These are phyloP conservation scores for Papilio demoleus DNA, from an alignment of 2,888 invertebrate genomes.

Conservation along the genomic window DNA sequence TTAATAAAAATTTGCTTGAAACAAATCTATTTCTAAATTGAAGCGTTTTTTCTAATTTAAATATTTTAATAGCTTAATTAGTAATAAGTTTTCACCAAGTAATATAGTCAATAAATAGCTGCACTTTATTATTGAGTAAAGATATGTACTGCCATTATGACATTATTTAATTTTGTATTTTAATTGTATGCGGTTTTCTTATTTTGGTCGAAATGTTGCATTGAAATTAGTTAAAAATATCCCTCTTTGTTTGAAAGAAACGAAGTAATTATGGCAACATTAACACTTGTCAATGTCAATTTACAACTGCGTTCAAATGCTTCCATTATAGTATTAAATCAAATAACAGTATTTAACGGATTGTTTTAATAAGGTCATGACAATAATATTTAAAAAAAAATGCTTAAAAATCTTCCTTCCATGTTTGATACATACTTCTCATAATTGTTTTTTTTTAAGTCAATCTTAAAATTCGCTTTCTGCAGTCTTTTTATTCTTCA, in stretches of 20 bases:
- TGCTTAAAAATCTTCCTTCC: neutral
- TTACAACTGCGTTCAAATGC: neutral
- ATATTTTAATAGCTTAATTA: constrained; percentile 24
- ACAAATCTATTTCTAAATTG: neutral
- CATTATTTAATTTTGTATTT: neutral
- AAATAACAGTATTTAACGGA: neutral
- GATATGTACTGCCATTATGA: neutral
- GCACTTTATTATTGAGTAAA: constrained; percentile 23
- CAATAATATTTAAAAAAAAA: neutral
- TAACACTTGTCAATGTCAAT: neutral
- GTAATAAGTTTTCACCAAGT: constrained; percentile 19
- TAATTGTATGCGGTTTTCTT: neutral
- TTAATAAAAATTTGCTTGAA: neutral
- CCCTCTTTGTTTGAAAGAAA: neutral
- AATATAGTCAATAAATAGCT: constrained; percentile 44
- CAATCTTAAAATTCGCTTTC: neutral
- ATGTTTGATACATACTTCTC: neutral
- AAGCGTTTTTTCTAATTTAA: neutral
- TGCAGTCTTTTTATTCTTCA: neutral
- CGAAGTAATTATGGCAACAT: constrained; percentile 2
- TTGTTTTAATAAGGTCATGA: constrained; percentile 4
- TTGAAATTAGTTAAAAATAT: neutral
- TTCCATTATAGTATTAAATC: neutral
- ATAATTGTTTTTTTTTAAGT: neutral
- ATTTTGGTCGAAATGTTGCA: neutral